phyloP scores from a whole-genome alignment of 2,888 invertebrate genomes.

The Synergus gifuensis region DNA sequence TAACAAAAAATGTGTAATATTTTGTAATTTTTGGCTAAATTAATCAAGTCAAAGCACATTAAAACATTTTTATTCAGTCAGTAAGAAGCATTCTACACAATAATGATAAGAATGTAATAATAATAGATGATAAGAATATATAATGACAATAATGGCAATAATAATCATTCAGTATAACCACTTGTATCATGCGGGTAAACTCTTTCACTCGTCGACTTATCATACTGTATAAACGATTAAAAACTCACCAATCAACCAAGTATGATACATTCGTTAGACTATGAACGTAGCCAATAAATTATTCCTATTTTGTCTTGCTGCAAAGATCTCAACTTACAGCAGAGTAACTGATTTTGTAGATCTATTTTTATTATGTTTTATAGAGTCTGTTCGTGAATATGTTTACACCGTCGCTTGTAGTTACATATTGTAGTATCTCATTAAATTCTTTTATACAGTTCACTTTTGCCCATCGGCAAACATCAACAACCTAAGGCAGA shows the following conservation, averaged over 20 bases:
- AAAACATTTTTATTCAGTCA: slow-evolving; percentile 78
- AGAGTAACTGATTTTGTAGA: slow-evolving; percentile 73
- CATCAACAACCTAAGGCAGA: slow-evolving; percentile 40
- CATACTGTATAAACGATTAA: slow-evolving; percentile 65
- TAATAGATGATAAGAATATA: slow-evolving; percentile 59
- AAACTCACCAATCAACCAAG: slow-evolving; percentile 68
- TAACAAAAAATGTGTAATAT: background rate
- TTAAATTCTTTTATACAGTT: slow-evolving; percentile 28
- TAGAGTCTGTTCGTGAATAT: slow-evolving; percentile 47
- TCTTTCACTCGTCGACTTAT: slow-evolving; percentile 66
- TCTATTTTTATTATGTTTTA: slow-evolving; percentile 49
- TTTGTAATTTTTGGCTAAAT: slow-evolving; percentile 38
- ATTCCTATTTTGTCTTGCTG: slow-evolving; percentile 70
- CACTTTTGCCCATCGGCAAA: slow-evolving; percentile 42
- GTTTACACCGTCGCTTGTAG: slow-evolving; percentile 30
- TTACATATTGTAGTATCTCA: background rate
- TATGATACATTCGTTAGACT: slow-evolving; percentile 67
- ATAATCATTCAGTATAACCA: slow-evolving; percentile 68
- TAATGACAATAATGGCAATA: slow-evolving; percentile 49
- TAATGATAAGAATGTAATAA: slow-evolving; percentile 64
- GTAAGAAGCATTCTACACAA: slow-evolving; percentile 77
- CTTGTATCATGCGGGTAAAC: slow-evolving; percentile 70
- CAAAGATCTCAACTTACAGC: slow-evolving; percentile 67
- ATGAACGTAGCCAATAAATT: slow-evolving; percentile 73
- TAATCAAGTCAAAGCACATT: slow-evolving; percentile 66